Percentiles rank a stretch among this genome's conserved stretches.
Conservation (phyloP, 2,888 invertebrate genomes). For the Iphiclides podalirius region DNA sequence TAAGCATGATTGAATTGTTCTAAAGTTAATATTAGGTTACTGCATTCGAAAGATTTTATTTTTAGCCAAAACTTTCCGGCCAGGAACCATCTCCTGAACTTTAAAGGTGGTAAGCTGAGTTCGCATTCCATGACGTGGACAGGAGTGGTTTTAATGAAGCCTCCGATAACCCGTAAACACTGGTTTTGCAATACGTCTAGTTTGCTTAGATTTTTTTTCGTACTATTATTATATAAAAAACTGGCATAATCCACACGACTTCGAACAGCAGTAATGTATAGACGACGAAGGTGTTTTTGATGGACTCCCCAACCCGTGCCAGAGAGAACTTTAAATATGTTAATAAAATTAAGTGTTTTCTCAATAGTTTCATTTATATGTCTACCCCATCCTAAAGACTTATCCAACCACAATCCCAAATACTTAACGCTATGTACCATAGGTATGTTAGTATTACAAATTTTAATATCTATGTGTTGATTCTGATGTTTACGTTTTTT, state of each 20-base stretch:
- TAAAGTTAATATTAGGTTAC: neutral
- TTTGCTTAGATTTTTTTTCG: slow-evolving; percentile 14
- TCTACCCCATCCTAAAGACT: too few species aligned
- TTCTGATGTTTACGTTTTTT: too few species aligned
- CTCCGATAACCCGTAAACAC: slow-evolving; percentile 22
- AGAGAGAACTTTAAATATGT: too few species aligned
- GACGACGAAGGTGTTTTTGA: neutral
- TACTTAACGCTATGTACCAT: too few species aligned
- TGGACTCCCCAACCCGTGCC: too few species aligned
- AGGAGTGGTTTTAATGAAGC: slow-evolving; percentile 23
- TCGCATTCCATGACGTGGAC: slow-evolving; percentile 25
- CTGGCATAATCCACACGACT: neutral
- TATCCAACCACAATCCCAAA: too few species aligned
- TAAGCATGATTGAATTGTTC: neutral
- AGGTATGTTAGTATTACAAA: too few species aligned
- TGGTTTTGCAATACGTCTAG: slow-evolving; percentile 26
- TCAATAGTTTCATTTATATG: too few species aligned
- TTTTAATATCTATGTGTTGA: too few species aligned
- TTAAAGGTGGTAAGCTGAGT: slow-evolving; percentile 17
- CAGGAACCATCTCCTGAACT: slow-evolving; percentile 13
- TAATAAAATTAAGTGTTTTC: too few species aligned
- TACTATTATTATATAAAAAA: neutral
- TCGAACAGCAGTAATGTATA: neutral
- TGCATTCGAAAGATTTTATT: neutral
- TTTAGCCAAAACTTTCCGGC: slow-evolving; percentile 21